phyloP scores from a whole-genome alignment of 2,888 invertebrate species.

The Melangyna quadrimaculata region DNA sequence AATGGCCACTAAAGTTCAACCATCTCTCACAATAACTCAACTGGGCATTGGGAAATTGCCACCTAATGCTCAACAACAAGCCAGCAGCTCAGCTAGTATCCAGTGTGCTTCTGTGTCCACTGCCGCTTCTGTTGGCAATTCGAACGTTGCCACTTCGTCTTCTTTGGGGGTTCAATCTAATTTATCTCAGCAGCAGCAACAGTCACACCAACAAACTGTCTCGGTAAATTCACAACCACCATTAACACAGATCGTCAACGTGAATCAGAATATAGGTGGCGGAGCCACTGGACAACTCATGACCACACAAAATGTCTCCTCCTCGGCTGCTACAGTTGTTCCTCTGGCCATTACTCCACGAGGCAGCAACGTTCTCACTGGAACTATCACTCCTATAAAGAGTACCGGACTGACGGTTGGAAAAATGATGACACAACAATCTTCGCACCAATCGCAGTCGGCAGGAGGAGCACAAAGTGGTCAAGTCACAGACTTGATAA shows the following conservation, averaged over 20 bases:
- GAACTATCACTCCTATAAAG: constrained; percentile 79
- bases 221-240: constrained; percentile 69
- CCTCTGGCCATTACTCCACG: constrained; percentile 78
- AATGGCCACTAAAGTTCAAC: constrained; percentile 80
- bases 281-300: constrained; percentile 74
- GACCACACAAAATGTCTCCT: constrained; percentile 74
- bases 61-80: constrained; percentile 66
- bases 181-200: constrained; percentile 36
- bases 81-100: constrained; percentile 73
- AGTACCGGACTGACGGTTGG: constrained; percentile 78
- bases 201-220: constrained; percentile 62
- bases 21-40: constrained; percentile 80
- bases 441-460: constrained; percentile 50
- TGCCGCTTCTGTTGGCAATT: constrained; percentile 38
- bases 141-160: constrained; percentile 48
- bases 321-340: constrained; percentile 78
- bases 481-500: constrained; percentile 66
- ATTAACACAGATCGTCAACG: constrained; percentile 76
- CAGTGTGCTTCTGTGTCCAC: constrained; percentile 73
- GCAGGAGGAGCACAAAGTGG: constrained; percentile 45
- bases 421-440: constrained; percentile 78
- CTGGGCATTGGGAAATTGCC: constrained; percentile 78
- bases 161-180: constrained; percentile 44
- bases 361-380: constrained; percentile 78
- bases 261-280: constrained; percentile 74